Base-by-base conservation (phyloP, 2,797 vertebrate species). In the Setipinna tenuifilis region DNA sequence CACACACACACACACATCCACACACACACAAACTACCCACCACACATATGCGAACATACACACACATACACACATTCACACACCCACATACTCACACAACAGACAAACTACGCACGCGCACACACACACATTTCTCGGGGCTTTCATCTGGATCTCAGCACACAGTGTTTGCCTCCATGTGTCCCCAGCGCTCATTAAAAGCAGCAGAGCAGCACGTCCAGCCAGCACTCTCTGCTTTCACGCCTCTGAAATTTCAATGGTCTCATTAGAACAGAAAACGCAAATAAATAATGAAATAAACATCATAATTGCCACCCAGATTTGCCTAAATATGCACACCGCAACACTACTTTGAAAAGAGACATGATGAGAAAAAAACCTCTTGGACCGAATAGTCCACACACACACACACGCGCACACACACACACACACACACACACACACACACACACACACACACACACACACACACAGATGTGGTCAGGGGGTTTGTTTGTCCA, bases 241-340 rank as follows among this genome's bases (percentile, higher is more conserved):
- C 19, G 50, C 50, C 41, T 78, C 31, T 78, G 17, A 78, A 78
- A 78, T 78, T 41, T 78, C 31, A 44, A 21, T 21, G 17, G 71
- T 17, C 71, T 78, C 71, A 78, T 78, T 78, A 78, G 50, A 2
- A 78, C 16, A 35, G 31, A 71, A 41, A 78, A 21, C 6, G 17
- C 6, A 78, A 78, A 78, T 78, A 78, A 78, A 44, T 44, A 41
- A 41, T 44, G 35, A 41, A 78, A 21, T n/a, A 78, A 78, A 35
- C 71, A 78, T 78, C 71, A 44, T 44, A 78, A 78, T 44, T 78
- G 71, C 71, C 71, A 78, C 71, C 71, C 31, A n/a, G 31, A 44
- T 41, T 41, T 44, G 71, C 71, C 71, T 78, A 78, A 78, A 44
- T 78, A 78, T 78, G 31, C 35, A 44, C 71, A 78, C 44, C 71